phyloP scores from a whole-genome alignment of 2,888 invertebrate species.

The Eupsilia transversa region DNA sequence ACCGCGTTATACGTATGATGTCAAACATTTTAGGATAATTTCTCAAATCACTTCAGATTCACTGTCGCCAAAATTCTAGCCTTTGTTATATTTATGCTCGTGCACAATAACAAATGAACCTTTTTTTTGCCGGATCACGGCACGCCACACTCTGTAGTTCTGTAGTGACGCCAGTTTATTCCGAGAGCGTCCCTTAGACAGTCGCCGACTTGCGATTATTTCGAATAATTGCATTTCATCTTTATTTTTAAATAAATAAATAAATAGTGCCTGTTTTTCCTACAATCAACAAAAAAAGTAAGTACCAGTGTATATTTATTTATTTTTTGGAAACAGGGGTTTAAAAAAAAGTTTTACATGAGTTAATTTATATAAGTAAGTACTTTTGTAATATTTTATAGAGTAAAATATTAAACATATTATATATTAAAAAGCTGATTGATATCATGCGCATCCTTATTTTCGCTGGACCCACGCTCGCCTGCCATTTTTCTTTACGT shows the following conservation, averaged over 20 bases:
- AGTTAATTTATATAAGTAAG: background rate
- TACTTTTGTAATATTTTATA: background rate
- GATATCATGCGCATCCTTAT: background rate
- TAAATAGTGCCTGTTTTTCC: slow-evolving; percentile 43
- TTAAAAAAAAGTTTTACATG: too few relatives aligned
- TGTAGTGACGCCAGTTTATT: slow-evolving; percentile 30
- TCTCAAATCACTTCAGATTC: background rate
- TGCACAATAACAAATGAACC: slow-evolving; percentile 10
- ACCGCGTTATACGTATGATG: too few relatives aligned
- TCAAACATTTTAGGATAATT: background rate
- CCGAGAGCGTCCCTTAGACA: slow-evolving; percentile 33
- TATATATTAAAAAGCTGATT: background rate
- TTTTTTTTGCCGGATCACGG: background rate
- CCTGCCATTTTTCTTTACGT: background rate
- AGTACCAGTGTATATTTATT: slow-evolving; percentile 46
- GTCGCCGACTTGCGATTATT: slow-evolving; percentile 36
- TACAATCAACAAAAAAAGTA: slow-evolving; percentile 36
- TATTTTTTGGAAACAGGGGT: background rate
- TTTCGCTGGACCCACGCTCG: background rate
- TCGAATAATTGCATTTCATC: slow-evolving; percentile 18
- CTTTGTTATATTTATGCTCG: background rate
- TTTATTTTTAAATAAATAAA: slow-evolving; percentile 34
- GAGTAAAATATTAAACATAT: background rate
- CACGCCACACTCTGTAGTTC: background rate
- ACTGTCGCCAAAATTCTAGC: background rate